Evolutionary conservation across 2,797 vertebrate genomes (phyloP).

Genomic region (Dendrocincla fuliginosa): DNA sequence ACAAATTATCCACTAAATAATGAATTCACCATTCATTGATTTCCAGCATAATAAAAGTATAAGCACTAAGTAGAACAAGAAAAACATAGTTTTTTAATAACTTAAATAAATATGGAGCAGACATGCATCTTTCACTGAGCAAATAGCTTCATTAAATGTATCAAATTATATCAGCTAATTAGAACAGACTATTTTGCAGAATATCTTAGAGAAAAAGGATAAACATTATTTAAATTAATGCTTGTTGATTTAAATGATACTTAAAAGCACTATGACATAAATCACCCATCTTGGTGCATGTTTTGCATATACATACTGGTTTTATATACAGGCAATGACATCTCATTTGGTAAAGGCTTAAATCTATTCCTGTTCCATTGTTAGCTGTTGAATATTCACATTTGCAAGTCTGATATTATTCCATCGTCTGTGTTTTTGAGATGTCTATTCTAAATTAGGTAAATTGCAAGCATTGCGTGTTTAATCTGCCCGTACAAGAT

Average conservation of each 20-base stretch:
- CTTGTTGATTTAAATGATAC: neutral
- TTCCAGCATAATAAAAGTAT: neutral
- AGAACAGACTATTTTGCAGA: neutral
- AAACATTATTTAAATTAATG: slow-evolving; percentile 8
- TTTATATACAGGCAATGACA: neutral
- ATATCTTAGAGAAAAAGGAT: neutral
- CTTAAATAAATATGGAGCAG: neutral
- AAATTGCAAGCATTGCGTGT: neutral
- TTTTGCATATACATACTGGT: neutral
- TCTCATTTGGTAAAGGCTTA: neutral
- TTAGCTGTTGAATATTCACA: neutral
- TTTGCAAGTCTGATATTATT: slow-evolving; percentile 27
- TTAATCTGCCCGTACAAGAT: neutral
- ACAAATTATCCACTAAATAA: neutral
- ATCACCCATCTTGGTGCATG: neutral
- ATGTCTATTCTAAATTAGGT: neutral
- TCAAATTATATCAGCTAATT: slow-evolving; percentile 15
- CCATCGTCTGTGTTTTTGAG: neutral
- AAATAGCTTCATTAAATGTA: slow-evolving; percentile 14
- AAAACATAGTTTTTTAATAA: neutral
- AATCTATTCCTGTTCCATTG: neutral
- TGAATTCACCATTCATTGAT: neutral
- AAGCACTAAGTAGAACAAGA: neutral
- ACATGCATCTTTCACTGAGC: neutral
- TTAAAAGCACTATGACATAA: neutral